These are phyloP conservation scores for Hemichromis elongatus DNA, from an alignment of 2,113 vertebrate genomes.

Conservation along the genomic window DNA sequence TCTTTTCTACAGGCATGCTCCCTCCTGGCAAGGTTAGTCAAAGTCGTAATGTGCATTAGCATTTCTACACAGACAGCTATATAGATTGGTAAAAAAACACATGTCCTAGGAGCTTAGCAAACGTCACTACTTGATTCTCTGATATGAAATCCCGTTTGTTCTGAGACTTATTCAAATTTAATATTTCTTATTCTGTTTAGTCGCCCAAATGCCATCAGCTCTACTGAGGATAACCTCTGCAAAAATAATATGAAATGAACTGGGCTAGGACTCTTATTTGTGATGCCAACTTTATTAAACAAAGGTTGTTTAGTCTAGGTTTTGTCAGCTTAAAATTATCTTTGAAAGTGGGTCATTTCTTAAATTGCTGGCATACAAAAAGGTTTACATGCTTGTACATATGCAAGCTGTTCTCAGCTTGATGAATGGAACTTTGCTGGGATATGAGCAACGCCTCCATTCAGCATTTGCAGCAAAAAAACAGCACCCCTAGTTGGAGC, in stretches of 20 bases:
- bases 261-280: neutral
- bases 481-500: neutral
- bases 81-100: neutral
- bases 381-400: neutral
- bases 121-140: neutral
- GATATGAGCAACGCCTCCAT: neutral
- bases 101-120: neutral
- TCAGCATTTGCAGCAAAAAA: neutral
- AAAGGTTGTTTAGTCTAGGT: neutral
- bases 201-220: neutral
- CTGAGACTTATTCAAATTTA: neutral
- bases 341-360: neutral
- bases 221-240: neutral
- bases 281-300: neutral
- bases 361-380: neutral
- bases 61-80: neutral
- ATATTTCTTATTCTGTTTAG: neutral
- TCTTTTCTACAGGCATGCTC: neutral
- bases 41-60: neutral
- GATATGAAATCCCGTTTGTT: neutral
- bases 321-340: neutral
- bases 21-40: neutral
- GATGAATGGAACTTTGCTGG: neutral
- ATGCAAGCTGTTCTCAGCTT: neutral
- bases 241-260: neutral